These are phyloP conservation scores for Micromys minutus DNA, from an alignment of 2,113 vertebrate species.

Conservation along the genomic window DNA sequence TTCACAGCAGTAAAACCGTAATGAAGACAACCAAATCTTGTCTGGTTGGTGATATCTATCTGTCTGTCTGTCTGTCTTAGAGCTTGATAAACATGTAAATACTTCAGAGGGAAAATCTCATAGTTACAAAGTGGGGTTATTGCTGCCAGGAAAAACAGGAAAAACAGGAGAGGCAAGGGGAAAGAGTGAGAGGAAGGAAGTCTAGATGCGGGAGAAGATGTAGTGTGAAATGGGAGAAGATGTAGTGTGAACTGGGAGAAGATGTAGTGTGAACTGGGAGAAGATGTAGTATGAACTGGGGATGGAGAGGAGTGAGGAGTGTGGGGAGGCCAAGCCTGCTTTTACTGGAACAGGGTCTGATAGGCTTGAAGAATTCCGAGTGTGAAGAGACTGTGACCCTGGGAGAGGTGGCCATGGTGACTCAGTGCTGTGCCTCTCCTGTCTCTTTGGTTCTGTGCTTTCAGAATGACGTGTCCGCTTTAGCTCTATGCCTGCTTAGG, in stretches of 20 bases:
- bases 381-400: not conserved
- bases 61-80: not conserved
- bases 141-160: not conserved
- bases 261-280: not conserved
- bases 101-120: not conserved
- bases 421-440: not conserved
- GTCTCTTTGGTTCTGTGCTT: not conserved
- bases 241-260: not conserved
- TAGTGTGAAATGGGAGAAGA: not conserved
- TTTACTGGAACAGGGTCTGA: not conserved
- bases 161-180: too few species aligned
- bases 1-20: too few species aligned
- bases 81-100: not conserved
- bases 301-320: not conserved
- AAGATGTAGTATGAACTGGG: not conserved
- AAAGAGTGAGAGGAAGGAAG: not conserved
- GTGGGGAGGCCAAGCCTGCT: not conserved
- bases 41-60: not conserved
- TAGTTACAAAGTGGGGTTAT: not conserved
- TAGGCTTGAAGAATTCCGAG: not conserved
- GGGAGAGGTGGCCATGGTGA: not conserved
- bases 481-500: not conserved
- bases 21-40: not conserved
- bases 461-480: not conserved
- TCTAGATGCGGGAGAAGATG: not conserved